Evolutionary conservation across 2,797 vertebrate species (phyloP), one percentile per base, ranked within the genome.

Genomic region (Chloroceryle inda): DNA sequence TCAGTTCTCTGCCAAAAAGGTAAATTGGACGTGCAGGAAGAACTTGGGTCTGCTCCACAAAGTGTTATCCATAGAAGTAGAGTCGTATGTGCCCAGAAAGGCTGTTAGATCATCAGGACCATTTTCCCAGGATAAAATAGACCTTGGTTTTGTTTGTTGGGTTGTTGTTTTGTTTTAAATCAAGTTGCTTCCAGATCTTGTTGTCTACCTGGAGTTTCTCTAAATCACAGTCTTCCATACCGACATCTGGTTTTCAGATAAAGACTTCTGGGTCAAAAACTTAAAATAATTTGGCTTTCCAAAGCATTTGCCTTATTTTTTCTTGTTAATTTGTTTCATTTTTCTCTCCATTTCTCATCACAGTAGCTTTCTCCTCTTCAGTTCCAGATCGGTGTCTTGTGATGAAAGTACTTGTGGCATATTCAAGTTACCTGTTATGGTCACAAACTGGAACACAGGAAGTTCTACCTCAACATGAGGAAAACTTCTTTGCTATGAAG

Each of bases 1-100:
- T 80, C 63, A 44, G 69, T 38, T 55, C 31, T 79, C 55, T 85
- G 86, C 81, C 92, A 97, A 76, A 71, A 90, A 94, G 85, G 94
- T 95, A 88, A 73, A 66, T 61, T 92, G 52, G 58, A 95, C 61
- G 62, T 61, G n/a, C 59, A 78, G 44, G 53, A 88, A 84, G 62
- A 82, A 27, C 56, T 81, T 92, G 73, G 62, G 42, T 64, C 76
- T 63, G 61, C 58, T 94, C 79, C 84, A 94, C 27, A 21, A 83
- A 83, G 11, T 40, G 24, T 73, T 95, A 88, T 92, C 59, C 76
- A 5, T 26, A 76, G 85, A 86, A 94, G 80, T 1, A 91, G 47
- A 92, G 27, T 53, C 40, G 82, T 58, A 88, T 55, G 35, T 76
- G 82, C 17, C 59, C 67, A 94, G 50, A 88, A 85, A 89, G 35